A percentile compares a stretch with the other conserved stretches of the same genome.
These are phyloP conservation scores for Melanotaenia pygmaea DNA, from an alignment of 2,797 vertebrate species.

Conservation along the genomic window DNA sequence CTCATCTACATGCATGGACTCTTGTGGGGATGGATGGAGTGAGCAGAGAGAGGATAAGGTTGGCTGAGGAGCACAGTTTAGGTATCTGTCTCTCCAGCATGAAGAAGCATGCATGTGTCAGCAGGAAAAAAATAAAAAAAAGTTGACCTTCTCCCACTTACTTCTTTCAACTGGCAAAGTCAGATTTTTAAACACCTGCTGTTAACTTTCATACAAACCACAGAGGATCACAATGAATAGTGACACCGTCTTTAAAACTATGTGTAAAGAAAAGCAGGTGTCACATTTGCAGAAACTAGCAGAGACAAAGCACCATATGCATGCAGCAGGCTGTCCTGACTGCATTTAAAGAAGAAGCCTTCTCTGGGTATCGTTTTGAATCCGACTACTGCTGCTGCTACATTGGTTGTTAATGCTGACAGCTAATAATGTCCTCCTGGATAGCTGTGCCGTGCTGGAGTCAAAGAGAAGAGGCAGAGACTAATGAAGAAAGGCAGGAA, in stretches of 20 bases:
- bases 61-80: slow-evolving; percentile 35
- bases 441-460: slow-evolving; percentile 65
- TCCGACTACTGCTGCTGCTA: slow-evolving; percentile 48
- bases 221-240: slow-evolving; percentile 68
- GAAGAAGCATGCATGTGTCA: slow-evolving; percentile 53
- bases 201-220: slow-evolving; percentile 69
- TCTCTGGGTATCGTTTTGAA: slow-evolving; percentile 74
- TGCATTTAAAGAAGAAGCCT: slow-evolving; percentile 65
- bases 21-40: slow-evolving; percentile 48
- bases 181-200: slow-evolving; percentile 60
- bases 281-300: slow-evolving; percentile 67
- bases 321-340: slow-evolving; percentile 74
- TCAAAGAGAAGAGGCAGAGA: slow-evolving; percentile 64
- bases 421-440: slow-evolving; percentile 78
- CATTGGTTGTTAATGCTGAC: slow-evolving; percentile 70
- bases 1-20: slow-evolving; percentile 55
- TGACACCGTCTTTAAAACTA: slow-evolving; percentile 51
- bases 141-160: slow-evolving; percentile 48
- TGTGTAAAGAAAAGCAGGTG: slow-evolving; percentile 48
- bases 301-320: slow-evolving; percentile 79
- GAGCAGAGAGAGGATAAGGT: slow-evolving; percentile 8
- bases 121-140: not conserved
- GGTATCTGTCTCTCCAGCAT: slow-evolving; percentile 47
- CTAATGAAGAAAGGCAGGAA: slow-evolving; percentile 70
- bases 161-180: slow-evolving; percentile 44